phyloP scores from a whole-genome alignment of 1,140 invertebrate genomes.

The Bombus ignitus region DNA sequence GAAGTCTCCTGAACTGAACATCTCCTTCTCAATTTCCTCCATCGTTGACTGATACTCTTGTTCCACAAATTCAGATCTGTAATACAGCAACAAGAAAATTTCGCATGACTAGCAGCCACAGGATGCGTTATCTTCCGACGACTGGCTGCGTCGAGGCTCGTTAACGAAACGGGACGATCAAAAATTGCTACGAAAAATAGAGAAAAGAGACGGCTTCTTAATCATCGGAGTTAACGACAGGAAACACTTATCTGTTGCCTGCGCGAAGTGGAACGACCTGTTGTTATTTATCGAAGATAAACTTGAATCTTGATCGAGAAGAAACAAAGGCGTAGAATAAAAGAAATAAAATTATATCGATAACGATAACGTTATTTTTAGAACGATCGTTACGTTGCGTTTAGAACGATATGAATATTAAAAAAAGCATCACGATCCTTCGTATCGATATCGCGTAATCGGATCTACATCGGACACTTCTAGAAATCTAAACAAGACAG shows the following conservation, averaged over 20 bases:
- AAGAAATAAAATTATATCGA: slow-evolving; percentile 34
- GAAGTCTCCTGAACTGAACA: slow-evolving; percentile 85
- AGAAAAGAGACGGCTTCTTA: slow-evolving; percentile 1
- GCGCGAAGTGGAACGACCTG: slow-evolving; percentile 42
- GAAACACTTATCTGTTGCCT: slow-evolving; percentile 59
- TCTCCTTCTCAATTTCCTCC: slow-evolving; percentile 87
- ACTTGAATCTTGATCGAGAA: slow-evolving; percentile 32
- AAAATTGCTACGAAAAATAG: background rate
- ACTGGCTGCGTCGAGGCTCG: background rate
- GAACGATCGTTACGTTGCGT: background rate
- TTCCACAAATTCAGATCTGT: slow-evolving; percentile 88
- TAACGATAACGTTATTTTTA: background rate
- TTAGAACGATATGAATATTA: background rate
- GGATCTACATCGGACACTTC: background rate
- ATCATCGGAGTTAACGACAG: slow-evolving; percentile 54
- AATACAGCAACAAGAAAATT: slow-evolving; percentile 68
- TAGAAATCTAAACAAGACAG: background rate
- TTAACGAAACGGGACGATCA: slow-evolving; percentile 16
- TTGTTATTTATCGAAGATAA: slow-evolving; percentile 58
- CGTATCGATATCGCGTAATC: background rate
- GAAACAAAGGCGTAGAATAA: background rate
- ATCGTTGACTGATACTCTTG: slow-evolving; percentile 88
- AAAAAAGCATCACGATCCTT: background rate
- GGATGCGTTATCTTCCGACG: slow-evolving; percentile 4
- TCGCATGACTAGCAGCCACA: slow-evolving; percentile 3